A percentile compares a stretch with the other conserved stretches of the same genome.
phyloP scores from a whole-genome alignment of 2,797 vertebrate species.

The Parauchenoglanis punctatus region DNA sequence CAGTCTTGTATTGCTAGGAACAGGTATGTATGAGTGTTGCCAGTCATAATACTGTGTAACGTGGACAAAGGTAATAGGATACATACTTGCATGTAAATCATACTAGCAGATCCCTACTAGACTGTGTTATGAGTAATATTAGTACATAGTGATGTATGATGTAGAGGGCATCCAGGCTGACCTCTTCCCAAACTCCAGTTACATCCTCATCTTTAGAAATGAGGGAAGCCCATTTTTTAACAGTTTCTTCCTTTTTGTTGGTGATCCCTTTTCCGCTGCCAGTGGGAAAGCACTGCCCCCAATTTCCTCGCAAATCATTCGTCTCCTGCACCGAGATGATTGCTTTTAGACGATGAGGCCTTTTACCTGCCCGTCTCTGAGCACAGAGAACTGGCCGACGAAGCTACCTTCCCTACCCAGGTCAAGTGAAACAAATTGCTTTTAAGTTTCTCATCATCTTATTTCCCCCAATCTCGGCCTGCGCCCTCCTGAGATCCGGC shows the following conservation, averaged over 20 bases:
- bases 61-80: not conserved
- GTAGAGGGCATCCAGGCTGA: not conserved
- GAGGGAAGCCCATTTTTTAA: slow-evolving; percentile 28
- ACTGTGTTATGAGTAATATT: not conserved
- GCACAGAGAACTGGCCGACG: slow-evolving; percentile 18
- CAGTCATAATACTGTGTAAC: not conserved
- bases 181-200: slow-evolving; percentile 4
- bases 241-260: slow-evolving; percentile 42
- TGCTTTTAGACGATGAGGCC: slow-evolving; percentile 59
- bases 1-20: not conserved
- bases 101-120: not conserved
- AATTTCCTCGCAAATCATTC: slow-evolving; percentile 53
- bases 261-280: slow-evolving; percentile 41
- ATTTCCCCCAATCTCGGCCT: slow-evolving; percentile 47
- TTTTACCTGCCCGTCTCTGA: slow-evolving; percentile 42
- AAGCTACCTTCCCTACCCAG: slow-evolving; percentile 41
- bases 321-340: slow-evolving; percentile 54
- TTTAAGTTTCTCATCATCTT: slow-evolving; percentile 41
- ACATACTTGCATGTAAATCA: not conserved
- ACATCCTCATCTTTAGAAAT: slow-evolving; percentile 21
- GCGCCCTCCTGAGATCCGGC: slow-evolving; percentile 40
- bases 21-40: not conserved
- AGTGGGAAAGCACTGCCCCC: slow-evolving; percentile 55
- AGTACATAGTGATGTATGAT: slow-evolving; percentile 2
- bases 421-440: slow-evolving; percentile 57